Evolutionary conservation across 2,888 invertebrate genomes (phyloP).

Genomic region (Celastrina argiolus): DNA sequence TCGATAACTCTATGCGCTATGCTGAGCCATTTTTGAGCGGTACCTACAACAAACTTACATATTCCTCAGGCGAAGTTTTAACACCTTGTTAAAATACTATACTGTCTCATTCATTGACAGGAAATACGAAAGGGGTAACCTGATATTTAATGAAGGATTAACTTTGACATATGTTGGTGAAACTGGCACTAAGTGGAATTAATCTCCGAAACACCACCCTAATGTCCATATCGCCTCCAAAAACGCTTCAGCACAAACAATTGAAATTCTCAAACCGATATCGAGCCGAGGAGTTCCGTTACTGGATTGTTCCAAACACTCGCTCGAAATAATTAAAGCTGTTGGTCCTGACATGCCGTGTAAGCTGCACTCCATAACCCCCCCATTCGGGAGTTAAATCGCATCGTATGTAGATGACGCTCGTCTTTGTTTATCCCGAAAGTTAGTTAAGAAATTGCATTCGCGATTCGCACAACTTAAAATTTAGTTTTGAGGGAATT

Average conservation of each 20-base stretch:
- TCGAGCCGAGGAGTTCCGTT: conserved; percentile 28
- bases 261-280: conserved; percentile 20
- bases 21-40: too few relatives aligned
- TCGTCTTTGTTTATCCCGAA: conserved; percentile 12
- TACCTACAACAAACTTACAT: too few relatives aligned
- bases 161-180: too few relatives aligned
- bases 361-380: conserved; percentile 26
- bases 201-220: too few relatives aligned
- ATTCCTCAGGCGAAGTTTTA: too few relatives aligned
- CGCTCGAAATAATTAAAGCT: conserved; percentile 36
- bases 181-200: too few relatives aligned
- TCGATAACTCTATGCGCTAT: too few relatives aligned
- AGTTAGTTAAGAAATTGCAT: conserved; percentile 20
- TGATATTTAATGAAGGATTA: too few relatives aligned
- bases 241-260: not conserved
- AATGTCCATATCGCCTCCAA: not conserved
- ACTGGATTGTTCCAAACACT: conserved; percentile 36
- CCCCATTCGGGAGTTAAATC: conserved; percentile 13
- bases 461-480: not conserved
- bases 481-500: not conserved
- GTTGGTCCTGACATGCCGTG: conserved; percentile 31
- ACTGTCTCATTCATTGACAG: too few relatives aligned
- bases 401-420: conserved; percentile 13
- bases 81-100: too few relatives aligned
- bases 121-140: too few relatives aligned